Conservation (phyloP, 2,797 vertebrate species). For the Eulemur albifrons region DNA sequence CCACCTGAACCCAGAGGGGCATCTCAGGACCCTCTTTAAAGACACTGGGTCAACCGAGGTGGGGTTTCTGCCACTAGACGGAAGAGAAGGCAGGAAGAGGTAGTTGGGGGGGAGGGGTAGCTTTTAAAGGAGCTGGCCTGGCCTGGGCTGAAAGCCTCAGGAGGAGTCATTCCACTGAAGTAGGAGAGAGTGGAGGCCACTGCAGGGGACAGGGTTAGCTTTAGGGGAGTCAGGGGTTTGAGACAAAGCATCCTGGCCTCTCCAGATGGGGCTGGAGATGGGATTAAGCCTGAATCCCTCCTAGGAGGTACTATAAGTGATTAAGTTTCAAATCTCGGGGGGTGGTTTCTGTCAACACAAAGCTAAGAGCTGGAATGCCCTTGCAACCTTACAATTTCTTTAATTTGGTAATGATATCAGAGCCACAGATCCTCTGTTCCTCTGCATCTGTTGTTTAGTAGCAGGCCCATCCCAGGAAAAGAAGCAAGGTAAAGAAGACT, state of each 20-base stretch:
- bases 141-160: background rate
- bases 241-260: constrained; percentile 24
- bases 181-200: background rate
- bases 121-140: constrained; percentile 26
- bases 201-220: background rate
- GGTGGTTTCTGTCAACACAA: constrained; percentile 36
- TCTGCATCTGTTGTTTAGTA: constrained; percentile 32
- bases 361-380: constrained; percentile 31
- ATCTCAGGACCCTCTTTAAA: constrained; percentile 55
- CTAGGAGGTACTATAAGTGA: constrained; percentile 6
- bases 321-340: constrained; percentile 40
- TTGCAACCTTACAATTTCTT: constrained; percentile 36
- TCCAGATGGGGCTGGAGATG: background rate
- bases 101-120: background rate
- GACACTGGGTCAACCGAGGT: constrained; percentile 37
- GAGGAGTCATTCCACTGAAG: background rate
- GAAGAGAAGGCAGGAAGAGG: constrained; percentile 48
- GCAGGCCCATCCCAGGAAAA: background rate
- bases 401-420: constrained; percentile 47
- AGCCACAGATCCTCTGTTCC: background rate
- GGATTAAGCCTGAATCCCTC: constrained; percentile 38
- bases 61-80: background rate
- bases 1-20: constrained; percentile 26
- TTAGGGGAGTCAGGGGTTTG: background rate
- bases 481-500: constrained; percentile 50